Conservation (phyloP, 2,888 invertebrate species). For the Merodon equestris region DNA sequence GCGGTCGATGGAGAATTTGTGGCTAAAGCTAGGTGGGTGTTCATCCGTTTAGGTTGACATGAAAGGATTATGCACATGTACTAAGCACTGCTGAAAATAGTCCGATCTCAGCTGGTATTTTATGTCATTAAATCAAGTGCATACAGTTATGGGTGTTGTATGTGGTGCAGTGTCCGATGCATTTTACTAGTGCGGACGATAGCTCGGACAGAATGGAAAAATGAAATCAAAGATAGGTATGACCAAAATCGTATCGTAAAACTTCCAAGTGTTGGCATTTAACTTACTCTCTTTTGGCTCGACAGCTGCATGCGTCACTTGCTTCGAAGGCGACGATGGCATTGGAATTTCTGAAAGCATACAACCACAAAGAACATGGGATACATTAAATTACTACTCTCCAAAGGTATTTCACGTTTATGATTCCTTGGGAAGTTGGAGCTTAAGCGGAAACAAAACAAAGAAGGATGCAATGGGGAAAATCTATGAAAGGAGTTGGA, state of each 20-base stretch:
- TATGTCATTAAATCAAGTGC: no score
- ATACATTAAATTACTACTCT: conserved; percentile 58
- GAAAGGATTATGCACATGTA: conserved; percentile 50
- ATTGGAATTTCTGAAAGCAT: conserved; percentile 89
- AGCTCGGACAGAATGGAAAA: no score
- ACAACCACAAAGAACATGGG: no score
- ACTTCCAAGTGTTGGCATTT: conserved; percentile 56
- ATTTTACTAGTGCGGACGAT: neutral
- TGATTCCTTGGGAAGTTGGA: conserved; percentile 50
- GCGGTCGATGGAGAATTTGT: conserved; percentile 58
- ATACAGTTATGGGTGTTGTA: conserved; percentile 32
- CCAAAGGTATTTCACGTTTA: conserved; percentile 38
- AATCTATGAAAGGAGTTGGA: neutral
- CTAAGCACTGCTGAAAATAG: conserved; percentile 48
- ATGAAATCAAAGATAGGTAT: conserved; percentile 9
- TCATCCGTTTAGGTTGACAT: conserved; percentile 46
- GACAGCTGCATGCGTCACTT: conserved; percentile 79
- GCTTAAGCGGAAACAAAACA: conserved; percentile 30
- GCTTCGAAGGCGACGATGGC: conserved; percentile 91
- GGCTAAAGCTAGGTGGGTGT: conserved; percentile 30
- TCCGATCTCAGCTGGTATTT: conserved; percentile 34
- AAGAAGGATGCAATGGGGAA: conserved; percentile 27
- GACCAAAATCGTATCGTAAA: conserved; percentile 40
- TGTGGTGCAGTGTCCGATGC: conserved; percentile 5
- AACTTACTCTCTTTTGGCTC: conserved; percentile 79